phyloP scores from a whole-genome alignment of 2,797 vertebrate genomes.

The Pseudocheirus occidentalis region DNA sequence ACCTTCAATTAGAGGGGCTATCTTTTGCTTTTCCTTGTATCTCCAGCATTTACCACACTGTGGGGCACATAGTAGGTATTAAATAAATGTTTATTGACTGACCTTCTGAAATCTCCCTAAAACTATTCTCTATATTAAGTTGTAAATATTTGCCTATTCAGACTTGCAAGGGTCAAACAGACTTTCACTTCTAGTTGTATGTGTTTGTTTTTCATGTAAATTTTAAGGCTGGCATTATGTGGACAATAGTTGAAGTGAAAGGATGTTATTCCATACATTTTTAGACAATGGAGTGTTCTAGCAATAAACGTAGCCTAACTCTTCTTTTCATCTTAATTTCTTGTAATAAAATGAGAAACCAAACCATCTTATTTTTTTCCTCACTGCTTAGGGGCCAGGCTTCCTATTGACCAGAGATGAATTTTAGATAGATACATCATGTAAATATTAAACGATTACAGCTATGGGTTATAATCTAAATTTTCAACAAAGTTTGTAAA shows the following conservation, averaged over 20 bases:
- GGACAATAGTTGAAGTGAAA: not conserved
- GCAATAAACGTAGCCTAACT: not conserved
- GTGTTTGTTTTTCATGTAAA: not conserved
- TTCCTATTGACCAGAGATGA: not conserved
- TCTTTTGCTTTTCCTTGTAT: not conserved
- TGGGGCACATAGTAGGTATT: not conserved
- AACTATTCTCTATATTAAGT: not conserved
- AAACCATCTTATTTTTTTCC: not conserved
- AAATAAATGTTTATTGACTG: not conserved
- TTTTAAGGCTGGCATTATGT: not conserved
- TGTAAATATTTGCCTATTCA: not conserved
- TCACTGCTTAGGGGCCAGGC: not conserved
- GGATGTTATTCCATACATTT: not conserved
- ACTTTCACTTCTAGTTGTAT: not conserved
- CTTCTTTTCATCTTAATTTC: not conserved
- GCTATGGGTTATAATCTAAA: not conserved
- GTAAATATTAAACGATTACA: not conserved
- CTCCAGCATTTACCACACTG: not conserved
- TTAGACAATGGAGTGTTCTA: not conserved
- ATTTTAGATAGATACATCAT: not conserved
- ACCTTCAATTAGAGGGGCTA: not conserved
- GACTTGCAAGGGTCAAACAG: not conserved
- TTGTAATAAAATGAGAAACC: not conserved
- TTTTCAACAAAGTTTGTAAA: not conserved
- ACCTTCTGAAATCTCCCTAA: not conserved